Conservation (phyloP, 92 coral and sea anemone species). For the Heteractis magnifica region DNA sequence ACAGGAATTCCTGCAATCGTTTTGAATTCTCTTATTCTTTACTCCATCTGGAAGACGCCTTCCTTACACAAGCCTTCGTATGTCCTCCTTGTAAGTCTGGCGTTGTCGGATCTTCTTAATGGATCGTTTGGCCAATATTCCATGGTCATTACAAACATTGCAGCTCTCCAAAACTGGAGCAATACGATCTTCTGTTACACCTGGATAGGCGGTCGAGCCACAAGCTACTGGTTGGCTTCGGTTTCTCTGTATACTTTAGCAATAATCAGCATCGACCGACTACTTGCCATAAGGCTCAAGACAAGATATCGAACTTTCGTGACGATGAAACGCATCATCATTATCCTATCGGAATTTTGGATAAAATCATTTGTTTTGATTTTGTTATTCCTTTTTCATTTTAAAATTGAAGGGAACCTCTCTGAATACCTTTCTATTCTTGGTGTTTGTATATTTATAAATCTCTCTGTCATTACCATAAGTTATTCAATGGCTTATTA, state of each 20-base stretch:
- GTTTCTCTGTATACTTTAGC: conserved; percentile 4
- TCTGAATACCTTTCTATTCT: not conserved
- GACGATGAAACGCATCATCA: conserved; percentile 5
- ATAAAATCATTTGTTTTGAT: not conserved
- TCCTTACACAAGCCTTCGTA: conserved; percentile 26
- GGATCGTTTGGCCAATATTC: not conserved
- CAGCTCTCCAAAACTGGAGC: not conserved
- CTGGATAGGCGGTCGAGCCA: not conserved
- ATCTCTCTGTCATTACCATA: not conserved
- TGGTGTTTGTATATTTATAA: not conserved
- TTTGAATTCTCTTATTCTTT: conserved; percentile 11
- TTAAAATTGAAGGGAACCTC: not conserved
- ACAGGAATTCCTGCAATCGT: conserved; percentile 7
- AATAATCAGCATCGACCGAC: conserved; percentile 11
- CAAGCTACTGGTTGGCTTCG: conserved; percentile 10
- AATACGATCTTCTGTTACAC: not conserved
- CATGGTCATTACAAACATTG: conserved; percentile 9
- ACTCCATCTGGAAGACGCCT: conserved; percentile 25
- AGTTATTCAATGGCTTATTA: conserved; percentile 14
- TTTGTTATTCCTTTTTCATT: not conserved
- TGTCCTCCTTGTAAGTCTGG: conserved; percentile 8
- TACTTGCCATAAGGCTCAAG: conserved; percentile 17
- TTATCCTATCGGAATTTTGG: not conserved
- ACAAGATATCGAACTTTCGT: conserved; percentile 8
- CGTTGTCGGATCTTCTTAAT: conserved; percentile 8